Base-by-base conservation (phyloP, 2,113 vertebrate species). In the Cheilinus undulatus region DNA sequence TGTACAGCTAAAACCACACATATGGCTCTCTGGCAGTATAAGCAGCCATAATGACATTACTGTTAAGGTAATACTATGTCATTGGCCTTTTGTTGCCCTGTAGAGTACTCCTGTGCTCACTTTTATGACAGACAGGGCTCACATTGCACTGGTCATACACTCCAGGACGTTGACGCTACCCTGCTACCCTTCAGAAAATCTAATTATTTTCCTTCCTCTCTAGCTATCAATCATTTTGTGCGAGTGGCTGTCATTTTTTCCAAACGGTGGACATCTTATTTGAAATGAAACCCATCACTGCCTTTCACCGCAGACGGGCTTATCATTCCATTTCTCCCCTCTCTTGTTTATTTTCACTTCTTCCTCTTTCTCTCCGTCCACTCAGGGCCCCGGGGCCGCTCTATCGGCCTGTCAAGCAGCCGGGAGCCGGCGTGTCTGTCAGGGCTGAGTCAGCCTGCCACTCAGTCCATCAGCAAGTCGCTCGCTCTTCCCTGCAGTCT, bases 371-470 rank as follows among this genome's bases (percentile, higher is more conserved):
- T 62, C 54, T 48, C 61, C 6, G 69, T 78, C 84, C 75, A 69
- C 19, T 73, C 48, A 2, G 67, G 60, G 72, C 66, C 53, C 57
- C 15, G 13, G 65, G 52, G 65, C 77, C 20, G 3, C 63, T 86
- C 84, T 59, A 53, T 76, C 4, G 69, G 71, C 64, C 80, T 81
- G 85, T 82, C 80, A 78, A 63, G 26, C 57, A 76, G 43, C 59
- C 76, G 12, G 72, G 46, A 67, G 68, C 75, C 40, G 24, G 76
- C 74, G 32, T 57, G 78, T 85, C 88, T 67, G 46, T 90, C 86
- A 76, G 66, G 56, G 59, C 78, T 80, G 80, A 85, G 65, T 84
- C 80, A 65, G 76, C 49, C 75, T 75, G 88, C 83, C 85, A 82
- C 79, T 90, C 80, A 58, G 27, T 70, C 66, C 20, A 53, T 76